Base-by-base conservation (phyloP, 2,888 invertebrate genomes). In the Schizotus pectinicornis region DNA sequence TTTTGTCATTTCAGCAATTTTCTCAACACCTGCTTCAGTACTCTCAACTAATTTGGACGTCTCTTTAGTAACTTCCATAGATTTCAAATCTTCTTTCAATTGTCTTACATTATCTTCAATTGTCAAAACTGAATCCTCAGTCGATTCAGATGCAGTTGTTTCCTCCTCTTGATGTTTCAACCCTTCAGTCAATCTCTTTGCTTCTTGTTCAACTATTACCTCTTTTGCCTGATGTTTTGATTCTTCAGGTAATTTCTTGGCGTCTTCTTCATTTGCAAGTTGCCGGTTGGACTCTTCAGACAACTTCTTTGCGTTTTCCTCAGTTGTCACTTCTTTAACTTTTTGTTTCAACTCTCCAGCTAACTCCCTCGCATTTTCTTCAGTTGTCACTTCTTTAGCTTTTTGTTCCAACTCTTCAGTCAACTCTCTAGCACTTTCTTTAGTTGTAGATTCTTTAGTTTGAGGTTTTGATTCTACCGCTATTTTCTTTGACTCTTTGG, bases 381-480 rank as follows among this genome's bases (percentile, higher is more conserved):
- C 45, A 41, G 46, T 14, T 7, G 48, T 50, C 31, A 38, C 78
- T 30, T 58, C 76, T 79, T 68, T 79, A 3, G 22, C 22, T 22
- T 22, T 13, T 30, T 56, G 22, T 43, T 13, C 7, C 14, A 35
- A 38, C 38, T 43, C 34, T 33, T 55, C 36, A 43, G 34, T 13
- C 35, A 56, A 22, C 5, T 22, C 5, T 5, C 5, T 22, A 2
- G 22, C 2, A 22, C 22, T 22, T 5, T 22, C 22, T 5, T 22
- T 5, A n/a, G n/a, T n/a, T n/a, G n/a, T n/a, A n/a, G n/a, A n/a
- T 22, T 22, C 22, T 22, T 22, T 2, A 2, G 22, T n/a, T 3
- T 39, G 52, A 9, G 7, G 49, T 52, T 31, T 12, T 32, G 41
- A 3, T 42, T 47, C 50, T 45, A 42, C 49, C 30, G 14, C 3